Evolutionary conservation across 2,797 vertebrate species (phyloP).

Genomic region (Tamandua tetradactyla): DNA sequence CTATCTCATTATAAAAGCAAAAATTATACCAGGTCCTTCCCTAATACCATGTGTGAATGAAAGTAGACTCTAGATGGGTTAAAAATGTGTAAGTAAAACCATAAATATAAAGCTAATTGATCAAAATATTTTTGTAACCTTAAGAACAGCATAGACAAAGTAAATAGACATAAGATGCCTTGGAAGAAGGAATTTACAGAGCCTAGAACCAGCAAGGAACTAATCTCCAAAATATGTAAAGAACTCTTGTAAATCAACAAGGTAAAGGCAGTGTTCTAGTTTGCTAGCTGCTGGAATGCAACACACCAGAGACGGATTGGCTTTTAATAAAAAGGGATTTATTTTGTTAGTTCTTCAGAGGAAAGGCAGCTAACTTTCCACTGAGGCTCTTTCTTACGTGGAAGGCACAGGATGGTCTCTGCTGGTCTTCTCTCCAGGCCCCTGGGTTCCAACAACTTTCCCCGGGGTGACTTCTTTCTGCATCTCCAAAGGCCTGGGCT

Average conservation of each 20-base stretch:
- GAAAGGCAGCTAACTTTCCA: too few relatives aligned
- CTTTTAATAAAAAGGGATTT: too few relatives aligned
- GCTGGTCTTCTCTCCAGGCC: too few relatives aligned
- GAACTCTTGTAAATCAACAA: not conserved
- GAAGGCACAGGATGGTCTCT: too few relatives aligned
- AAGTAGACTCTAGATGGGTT: not conserved
- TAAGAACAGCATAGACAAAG: not conserved
- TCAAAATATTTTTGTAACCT: not conserved
- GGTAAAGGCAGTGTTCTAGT: too few relatives aligned
- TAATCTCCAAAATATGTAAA: not conserved
- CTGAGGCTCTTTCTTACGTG: too few relatives aligned
- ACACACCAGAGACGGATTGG: too few relatives aligned
- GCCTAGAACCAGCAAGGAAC: not conserved
- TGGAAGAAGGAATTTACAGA: not conserved
- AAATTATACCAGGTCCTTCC: not conserved
- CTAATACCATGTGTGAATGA: not conserved
- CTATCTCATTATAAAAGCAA: not conserved
- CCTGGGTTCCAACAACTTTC: too few relatives aligned
- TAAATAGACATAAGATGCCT: not conserved
- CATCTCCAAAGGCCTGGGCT: too few relatives aligned
- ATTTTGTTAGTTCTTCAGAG: too few relatives aligned
- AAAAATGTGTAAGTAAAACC: not conserved
- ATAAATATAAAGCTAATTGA: not conserved
- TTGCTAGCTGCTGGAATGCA: too few relatives aligned
- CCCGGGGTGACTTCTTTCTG: too few relatives aligned